Conservation (phyloP, 2,797 vertebrate genomes). For the Sebastes steindachneri region DNA sequence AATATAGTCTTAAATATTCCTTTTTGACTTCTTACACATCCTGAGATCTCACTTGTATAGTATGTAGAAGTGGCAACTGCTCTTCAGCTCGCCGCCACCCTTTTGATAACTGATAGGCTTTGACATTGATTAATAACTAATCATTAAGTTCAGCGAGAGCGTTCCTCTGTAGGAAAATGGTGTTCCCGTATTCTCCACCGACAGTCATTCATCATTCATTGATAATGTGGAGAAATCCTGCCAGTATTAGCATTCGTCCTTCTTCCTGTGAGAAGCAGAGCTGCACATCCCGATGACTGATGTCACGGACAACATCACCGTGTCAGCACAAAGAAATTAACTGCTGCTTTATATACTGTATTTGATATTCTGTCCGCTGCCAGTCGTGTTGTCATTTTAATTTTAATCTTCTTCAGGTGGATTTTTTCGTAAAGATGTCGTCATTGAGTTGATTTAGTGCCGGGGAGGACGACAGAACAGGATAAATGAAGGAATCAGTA, state of each 20-base stretch:
- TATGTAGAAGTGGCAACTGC: not conserved
- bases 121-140: constrained; percentile 53
- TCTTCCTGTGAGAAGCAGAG: constrained; percentile 6
- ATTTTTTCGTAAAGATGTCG: not conserved
- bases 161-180: constrained; percentile 20
- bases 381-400: not conserved
- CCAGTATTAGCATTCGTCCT: constrained; percentile 57
- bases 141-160: constrained; percentile 29
- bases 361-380: not conserved
- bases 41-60: not conserved
- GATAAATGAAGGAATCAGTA: not conserved
- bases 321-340: constrained; percentile 28
- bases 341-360: not conserved
- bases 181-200: not conserved
- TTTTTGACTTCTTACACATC: not conserved
- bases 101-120: constrained; percentile 40
- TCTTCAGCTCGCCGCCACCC: not conserved
- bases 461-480: not conserved
- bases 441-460: not conserved
- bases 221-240: constrained; percentile 37
- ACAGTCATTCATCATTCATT: constrained; percentile 58
- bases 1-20: not conserved
- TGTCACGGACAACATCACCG: not conserved
- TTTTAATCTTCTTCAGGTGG: not conserved
- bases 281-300: constrained; percentile 1